These are phyloP conservation scores for Ceratoteleas bidentatus DNA, from an alignment of 1,140 invertebrate genomes.

Conservation along the genomic window DNA sequence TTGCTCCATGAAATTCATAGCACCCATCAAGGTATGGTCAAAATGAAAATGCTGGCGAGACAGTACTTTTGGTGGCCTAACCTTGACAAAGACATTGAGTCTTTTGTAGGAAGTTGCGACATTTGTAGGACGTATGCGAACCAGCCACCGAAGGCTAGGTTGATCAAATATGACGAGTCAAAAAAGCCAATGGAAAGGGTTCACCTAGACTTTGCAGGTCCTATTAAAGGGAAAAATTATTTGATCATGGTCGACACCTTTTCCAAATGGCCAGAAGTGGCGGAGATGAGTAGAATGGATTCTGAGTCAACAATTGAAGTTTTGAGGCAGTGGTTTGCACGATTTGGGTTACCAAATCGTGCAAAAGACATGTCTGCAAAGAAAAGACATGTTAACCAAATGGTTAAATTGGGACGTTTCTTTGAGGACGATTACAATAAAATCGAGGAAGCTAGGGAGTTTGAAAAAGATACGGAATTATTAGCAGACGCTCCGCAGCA, in stretches of 20 bases:
- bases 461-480: too few relatives aligned
- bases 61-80: conserved; percentile 76
- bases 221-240: conserved; percentile 26
- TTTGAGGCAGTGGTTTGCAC: conserved; percentile 61
- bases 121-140: conserved; percentile 10
- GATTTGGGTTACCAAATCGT: conserved; percentile 66
- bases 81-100: conserved; percentile 74
- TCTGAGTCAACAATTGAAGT: conserved; percentile 46
- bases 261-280: conserved; percentile 60
- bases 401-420: too few relatives aligned
- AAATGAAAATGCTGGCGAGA: conserved; percentile 74
- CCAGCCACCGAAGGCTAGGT: conserved; percentile 38
- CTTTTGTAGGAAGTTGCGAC: conserved; percentile 17
- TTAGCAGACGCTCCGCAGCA: too few relatives aligned
- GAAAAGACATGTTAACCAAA: too few relatives aligned
- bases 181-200: conserved; percentile 29
- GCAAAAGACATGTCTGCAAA: too few relatives aligned
- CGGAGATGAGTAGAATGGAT: conserved; percentile 43
- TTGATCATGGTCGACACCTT: conserved; percentile 25
- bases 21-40: conserved; percentile 70
- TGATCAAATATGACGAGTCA: conserved; percentile 32
- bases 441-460: too few relatives aligned
- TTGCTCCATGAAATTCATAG: conserved; percentile 71
- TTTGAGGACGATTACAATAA: too few relatives aligned
- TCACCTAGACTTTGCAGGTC: conserved; percentile 34